These are phyloP conservation scores for Gallinago media DNA, from an alignment of 2,113 vertebrate genomes.

Conservation along the genomic window DNA sequence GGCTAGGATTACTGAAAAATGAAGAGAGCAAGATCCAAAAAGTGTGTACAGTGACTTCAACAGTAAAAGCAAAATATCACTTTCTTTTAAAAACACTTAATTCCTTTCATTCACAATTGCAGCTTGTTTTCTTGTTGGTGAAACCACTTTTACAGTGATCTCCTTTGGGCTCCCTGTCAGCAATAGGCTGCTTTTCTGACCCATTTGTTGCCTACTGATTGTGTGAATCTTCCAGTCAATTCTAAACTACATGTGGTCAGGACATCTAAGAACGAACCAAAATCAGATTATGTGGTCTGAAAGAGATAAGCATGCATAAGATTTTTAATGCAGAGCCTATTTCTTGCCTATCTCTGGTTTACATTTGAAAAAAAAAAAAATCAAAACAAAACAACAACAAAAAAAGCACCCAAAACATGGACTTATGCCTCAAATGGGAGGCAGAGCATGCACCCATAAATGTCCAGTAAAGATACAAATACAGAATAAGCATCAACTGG, in stretches of 20 bases:
- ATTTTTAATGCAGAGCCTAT: background rate
- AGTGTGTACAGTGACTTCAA: background rate
- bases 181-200: background rate
- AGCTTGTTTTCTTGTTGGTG: background rate
- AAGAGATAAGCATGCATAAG: background rate
- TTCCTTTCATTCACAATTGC: background rate
- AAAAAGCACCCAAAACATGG: rapidly evolving
- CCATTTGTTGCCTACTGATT: background rate
- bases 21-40: background rate
- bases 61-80: background rate
- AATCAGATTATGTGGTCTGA: background rate
- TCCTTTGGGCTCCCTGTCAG: background rate
- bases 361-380: background rate
- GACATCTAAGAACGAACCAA: background rate
- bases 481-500: background rate
- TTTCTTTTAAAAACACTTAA: background rate
- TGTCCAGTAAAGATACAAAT: background rate
- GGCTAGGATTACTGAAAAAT: background rate
- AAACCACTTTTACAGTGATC: background rate
- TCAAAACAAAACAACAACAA: too few relatives aligned
- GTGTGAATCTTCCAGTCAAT: background rate
- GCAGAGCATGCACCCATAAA: background rate
- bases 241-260: background rate
- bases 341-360: background rate
- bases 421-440: background rate